Evolutionary conservation across 2,888 invertebrate species (phyloP).

Genomic region (Catocala nupta): DNA sequence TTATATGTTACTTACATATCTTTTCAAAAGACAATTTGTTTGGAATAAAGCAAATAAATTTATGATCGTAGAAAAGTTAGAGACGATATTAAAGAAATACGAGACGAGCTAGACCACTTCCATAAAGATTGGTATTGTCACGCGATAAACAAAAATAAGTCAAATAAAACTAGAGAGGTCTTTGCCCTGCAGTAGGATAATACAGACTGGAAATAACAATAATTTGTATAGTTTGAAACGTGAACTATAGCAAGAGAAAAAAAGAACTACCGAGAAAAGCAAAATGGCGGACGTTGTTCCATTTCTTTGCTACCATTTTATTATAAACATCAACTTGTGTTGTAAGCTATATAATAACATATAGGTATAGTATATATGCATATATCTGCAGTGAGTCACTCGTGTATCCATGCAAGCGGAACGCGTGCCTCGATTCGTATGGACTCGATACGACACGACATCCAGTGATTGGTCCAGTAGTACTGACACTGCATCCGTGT

Average conservation of each 20-base stretch:
- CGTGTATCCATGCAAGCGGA: slow-evolving; percentile 53
- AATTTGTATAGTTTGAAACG: background rate
- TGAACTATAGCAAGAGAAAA: background rate
- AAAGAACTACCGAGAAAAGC: background rate
- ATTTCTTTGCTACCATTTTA: background rate
- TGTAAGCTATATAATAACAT: slow-evolving; percentile 15
- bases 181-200: too few species aligned
- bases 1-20: slow-evolving; percentile 1
- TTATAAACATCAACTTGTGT: background rate
- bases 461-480: slow-evolving; percentile 50
- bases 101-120: too few species aligned
- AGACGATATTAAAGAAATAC: too few species aligned
- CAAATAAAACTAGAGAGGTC: too few species aligned
- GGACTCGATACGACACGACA: slow-evolving; percentile 43
- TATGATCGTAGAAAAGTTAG: background rate
- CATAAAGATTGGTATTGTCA: background rate
- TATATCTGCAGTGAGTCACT: slow-evolving; percentile 57
- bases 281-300: background rate
- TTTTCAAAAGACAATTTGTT: background rate
- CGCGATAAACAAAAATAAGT: background rate
- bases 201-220: background rate
- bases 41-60: background rate
- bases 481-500: slow-evolving; percentile 65
- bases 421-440: slow-evolving; percentile 53
- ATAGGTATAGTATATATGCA: slow-evolving; percentile 35